Base-by-base conservation (phyloP, 2,888 invertebrate species). In the Oscheius sp. region DNA sequence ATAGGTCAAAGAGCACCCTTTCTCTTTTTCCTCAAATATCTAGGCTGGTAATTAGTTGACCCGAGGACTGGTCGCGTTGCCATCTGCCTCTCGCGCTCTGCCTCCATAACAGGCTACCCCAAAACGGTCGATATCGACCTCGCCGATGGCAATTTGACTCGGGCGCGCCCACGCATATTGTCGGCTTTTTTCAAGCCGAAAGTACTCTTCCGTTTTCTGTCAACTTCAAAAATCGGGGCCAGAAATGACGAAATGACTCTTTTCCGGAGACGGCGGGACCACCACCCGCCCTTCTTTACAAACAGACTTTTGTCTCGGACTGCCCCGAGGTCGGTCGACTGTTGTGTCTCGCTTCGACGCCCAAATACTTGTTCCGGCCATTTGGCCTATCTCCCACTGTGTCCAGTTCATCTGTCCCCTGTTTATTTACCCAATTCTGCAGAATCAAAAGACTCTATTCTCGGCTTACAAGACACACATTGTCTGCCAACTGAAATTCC, bases 201-300 rank as follows among this genome's bases (percentile, higher is more conserved):
- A 33, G 42, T 68, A 68, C 68, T 68, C 42, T 68, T 68, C 68
- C 68, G 68, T 68, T 35, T 60, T 53, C 53, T 68, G 53, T 55
- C 68, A 55, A 68, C 37, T 33, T 35, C 37, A n/a, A 21, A n/a
- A 55, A 53, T 9, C 55, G 55, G 21, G 32, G 35, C 21, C 35
- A 29, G 35, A n/a, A 35, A 35, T 55, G 33, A 51, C 55, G 53
- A 68, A 65, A 68, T 68, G 68, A 42, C 68, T 55, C 35, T 68
- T 33, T 68, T 68, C 68, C 68, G 68, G 53, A 21, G 4, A 13
- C 42, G 42, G 42, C 42, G 42, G 42, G 21, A 51, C 51, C 51
- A 33, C 68, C 9, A 53, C 35, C 55, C 55, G 21, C 13, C 53
- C 55, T 21, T 32, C 55, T 32, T 32, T 32, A 32, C 42, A 53